phyloP scores from a whole-genome alignment of 2,888 invertebrate species.

The Coelinius sp. region DNA sequence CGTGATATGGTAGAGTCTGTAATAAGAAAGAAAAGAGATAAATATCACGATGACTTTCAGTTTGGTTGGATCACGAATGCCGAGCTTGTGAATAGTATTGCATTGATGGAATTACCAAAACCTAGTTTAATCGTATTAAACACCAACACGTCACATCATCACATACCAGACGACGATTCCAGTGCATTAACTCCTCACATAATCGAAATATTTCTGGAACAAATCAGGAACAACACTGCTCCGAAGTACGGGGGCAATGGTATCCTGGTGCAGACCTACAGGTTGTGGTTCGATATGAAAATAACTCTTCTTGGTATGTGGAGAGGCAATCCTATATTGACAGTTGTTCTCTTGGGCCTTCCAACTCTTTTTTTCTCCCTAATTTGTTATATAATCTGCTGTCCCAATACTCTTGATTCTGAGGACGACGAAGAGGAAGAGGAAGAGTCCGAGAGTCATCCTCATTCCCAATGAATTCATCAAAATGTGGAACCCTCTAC shows the following conservation, averaged over 20 bases:
- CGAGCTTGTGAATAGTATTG: slow-evolving; percentile 93
- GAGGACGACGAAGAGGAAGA: slow-evolving; percentile 82
- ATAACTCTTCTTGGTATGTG: slow-evolving; percentile 89
- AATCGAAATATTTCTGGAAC: slow-evolving; percentile 82
- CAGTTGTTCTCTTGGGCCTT: slow-evolving; percentile 92
- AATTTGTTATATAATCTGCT: slow-evolving; percentile 96
- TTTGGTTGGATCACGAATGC: slow-evolving; percentile 96
- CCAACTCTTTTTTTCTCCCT: slow-evolving; percentile 94
- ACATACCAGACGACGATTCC: slow-evolving; percentile 89
- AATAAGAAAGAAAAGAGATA: slow-evolving; percentile 80
- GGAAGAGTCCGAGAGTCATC: slow-evolving; percentile 58
- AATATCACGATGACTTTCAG: slow-evolving; percentile 87
- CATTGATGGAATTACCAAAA: slow-evolving; percentile 86
- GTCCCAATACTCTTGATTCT: slow-evolving; percentile 94
- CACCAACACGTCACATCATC: slow-evolving; percentile 92
- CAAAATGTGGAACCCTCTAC: no score
- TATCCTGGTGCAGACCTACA: slow-evolving; percentile 81
- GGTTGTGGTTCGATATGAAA: slow-evolving; percentile 87
- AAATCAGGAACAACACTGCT: slow-evolving; percentile 83
- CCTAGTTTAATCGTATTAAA: slow-evolving; percentile 93
- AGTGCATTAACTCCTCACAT: slow-evolving; percentile 85
- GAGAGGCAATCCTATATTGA: slow-evolving; percentile 93
- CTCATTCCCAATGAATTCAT: not conserved
- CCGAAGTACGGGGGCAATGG: slow-evolving; percentile 89
- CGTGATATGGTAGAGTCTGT: slow-evolving; percentile 88